These are phyloP conservation scores for Athalia circularis DNA, from an alignment of 2,888 invertebrate genomes.

Conservation along the genomic window DNA sequence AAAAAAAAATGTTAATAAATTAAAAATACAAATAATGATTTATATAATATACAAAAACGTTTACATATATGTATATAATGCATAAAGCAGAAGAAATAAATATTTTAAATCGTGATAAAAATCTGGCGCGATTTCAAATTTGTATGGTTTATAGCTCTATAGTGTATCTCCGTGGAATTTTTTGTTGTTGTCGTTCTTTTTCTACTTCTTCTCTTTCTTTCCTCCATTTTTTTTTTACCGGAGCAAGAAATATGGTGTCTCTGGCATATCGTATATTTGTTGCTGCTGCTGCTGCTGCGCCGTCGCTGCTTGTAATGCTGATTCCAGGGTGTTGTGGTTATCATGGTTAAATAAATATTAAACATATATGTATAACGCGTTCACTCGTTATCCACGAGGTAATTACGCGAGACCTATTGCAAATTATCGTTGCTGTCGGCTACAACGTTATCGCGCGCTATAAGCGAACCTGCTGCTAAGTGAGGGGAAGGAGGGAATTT, in stretches of 20 bases:
- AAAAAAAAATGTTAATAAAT: no score
- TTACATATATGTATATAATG: no score
- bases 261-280: neutral
- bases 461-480: neutral
- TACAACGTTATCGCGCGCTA: slow-evolving; percentile 33
- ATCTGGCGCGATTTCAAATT: no score
- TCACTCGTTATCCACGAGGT: slow-evolving; percentile 22
- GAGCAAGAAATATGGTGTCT: neutral
- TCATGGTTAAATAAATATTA: neutral
- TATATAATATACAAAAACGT: no score
- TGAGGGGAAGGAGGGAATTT: neutral
- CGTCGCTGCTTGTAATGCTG: no score
- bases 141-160: no score
- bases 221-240: neutral
- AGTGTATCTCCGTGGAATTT: no score
- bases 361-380: neutral
- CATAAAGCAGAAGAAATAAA: no score
- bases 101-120: no score
- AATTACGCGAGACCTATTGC: slow-evolving; percentile 32
- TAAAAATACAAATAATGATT: no score
- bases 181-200: no score
- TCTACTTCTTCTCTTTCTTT: no score
- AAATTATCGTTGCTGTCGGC: slow-evolving; percentile 32
- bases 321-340: slow-evolving; percentile 6
- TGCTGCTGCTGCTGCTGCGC: neutral